A percentile compares a stretch with the other conserved stretches of the same genome.
Conservation (phyloP, 2,888 invertebrate species). For the Phania funesta region DNA sequence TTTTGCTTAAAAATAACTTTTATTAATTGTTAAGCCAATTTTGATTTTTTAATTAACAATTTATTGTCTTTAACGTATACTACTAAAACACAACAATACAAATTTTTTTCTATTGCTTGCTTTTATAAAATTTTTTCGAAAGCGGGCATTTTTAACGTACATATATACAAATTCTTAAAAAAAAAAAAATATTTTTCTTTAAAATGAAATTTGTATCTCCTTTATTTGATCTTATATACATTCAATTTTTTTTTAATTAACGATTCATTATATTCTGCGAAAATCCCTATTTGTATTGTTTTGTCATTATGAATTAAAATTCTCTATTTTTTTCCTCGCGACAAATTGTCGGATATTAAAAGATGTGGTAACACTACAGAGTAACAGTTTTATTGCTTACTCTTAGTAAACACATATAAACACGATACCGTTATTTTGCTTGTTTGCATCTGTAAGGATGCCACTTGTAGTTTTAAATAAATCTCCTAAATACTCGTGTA, state of each 20-base stretch:
- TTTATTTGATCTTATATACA: no score
- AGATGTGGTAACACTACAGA: not conserved
- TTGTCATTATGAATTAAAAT: not conserved
- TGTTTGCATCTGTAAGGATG: no score
- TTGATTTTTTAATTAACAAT: conserved; percentile 27
- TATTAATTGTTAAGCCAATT: conserved; percentile 36
- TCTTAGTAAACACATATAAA: not conserved
- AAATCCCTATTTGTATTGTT: no score
- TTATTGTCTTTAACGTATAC: conserved; percentile 76
- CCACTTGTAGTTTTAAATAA: no score
- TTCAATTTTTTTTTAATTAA: no score
- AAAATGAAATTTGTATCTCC: no score
- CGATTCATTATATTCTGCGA: no score
- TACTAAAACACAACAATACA: conserved; percentile 41
- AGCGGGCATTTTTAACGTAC: not conserved
- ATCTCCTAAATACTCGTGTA: no score
- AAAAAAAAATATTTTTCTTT: no score
- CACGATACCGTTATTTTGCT: not conserved
- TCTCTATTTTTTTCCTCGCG: not conserved
- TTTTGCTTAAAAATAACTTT: conserved; percentile 1
- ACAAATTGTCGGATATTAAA: not conserved
- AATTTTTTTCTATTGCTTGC: not conserved
- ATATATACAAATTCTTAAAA: not conserved
- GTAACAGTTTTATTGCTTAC: no score
- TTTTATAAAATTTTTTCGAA: not conserved